Percentiles rank a stretch among this genome's conserved stretches.
Evolutionary conservation across 2,888 invertebrate genomes (phyloP).

Genomic region (Schrankia costaestrigalis): DNA sequence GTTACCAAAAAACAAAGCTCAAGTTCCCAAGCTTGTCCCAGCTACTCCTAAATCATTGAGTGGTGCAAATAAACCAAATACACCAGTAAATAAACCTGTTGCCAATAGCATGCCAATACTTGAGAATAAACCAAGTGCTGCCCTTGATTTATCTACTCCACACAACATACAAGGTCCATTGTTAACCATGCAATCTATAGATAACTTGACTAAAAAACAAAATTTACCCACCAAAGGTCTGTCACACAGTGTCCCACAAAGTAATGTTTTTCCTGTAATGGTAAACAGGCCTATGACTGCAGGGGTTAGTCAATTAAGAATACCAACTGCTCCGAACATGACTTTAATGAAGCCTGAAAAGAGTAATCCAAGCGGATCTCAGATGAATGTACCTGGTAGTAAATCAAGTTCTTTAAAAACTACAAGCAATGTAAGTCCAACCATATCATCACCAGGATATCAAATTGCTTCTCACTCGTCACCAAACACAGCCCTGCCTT

Average conservation of each 20-base stretch:
- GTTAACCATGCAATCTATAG: constrained; percentile 73
- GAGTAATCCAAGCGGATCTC: constrained; percentile 38
- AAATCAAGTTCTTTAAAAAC: constrained; percentile 52
- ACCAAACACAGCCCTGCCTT: constrained; percentile 53
- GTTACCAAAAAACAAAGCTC: constrained; percentile 66
- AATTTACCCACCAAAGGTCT: constrained; percentile 58
- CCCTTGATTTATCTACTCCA: constrained; percentile 73
- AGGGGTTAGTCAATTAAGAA: constrained; percentile 51
- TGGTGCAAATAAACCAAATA: constrained; percentile 58
- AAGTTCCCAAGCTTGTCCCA: constrained; percentile 72
- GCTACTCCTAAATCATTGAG: constrained; percentile 65
- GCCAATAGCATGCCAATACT: constrained; percentile 31
- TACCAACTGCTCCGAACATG: constrained; percentile 54
- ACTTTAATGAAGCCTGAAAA: constrained; percentile 64
- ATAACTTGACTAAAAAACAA: constrained; percentile 75
- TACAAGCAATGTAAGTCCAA: constrained; percentile 39
- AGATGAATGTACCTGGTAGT: constrained; percentile 34
- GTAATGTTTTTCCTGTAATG: constrained; percentile 52
- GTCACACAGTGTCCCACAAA: constrained; percentile 50
- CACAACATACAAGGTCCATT: constrained; percentile 66
- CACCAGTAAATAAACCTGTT: constrained; percentile 43
- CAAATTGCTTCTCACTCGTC: constrained; percentile 50
- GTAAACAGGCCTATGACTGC: constrained; percentile 50
- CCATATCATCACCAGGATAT: constrained; percentile 50
- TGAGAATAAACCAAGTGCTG: constrained; percentile 61